Base-by-base conservation (phyloP, 2,888 invertebrate genomes). In the Stenichneumon culpator region DNA sequence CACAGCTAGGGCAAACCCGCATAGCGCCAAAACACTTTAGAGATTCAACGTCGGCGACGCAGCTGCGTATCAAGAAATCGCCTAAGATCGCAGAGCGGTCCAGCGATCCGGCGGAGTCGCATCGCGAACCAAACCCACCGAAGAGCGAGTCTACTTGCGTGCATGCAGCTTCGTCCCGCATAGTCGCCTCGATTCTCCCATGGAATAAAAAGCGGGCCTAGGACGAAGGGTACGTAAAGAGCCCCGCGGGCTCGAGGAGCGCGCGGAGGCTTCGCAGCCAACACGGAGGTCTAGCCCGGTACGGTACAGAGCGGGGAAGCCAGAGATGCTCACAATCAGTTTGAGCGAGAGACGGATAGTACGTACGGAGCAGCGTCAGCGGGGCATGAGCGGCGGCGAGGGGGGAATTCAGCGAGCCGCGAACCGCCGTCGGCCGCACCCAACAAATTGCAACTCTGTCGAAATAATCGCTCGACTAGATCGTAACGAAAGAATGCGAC, bases 391-490 rank as follows among this genome's bases (percentile, higher is more conserved):
- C 57, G 69, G 32, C 47, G 60, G 36, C 25, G 75, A 63, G 73
- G 70, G 81, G 73, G 75, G 52, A 77, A 73, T 16, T 65, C 69
- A 68, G 79, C 82, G 39, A 60, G 74, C 79, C 70, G 52, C 77
- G 50, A 39, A 63, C 19, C 75, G 70, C 75, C 70, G 63, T 63
- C 63, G 70, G 85, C 85, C 85, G 85, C 85, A 77, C 85, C 85
- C 85, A 85, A 83, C 85, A 85, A 87, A 87, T 86, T 85, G 87
- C 87, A 84, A 86, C 80, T 85, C 86, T 86, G 87, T 87, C 87
- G 86, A 86, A 87, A 87, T 86, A 85, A 87, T 87, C 87, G 83
- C 73, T 73, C 86, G 82, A 86, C 86, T 87, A 87, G 87, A 87
- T 87, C 87, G 84, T 80, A 86, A 70, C 32, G 87, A 87, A 87